A percentile compares a stretch with the other conserved stretches of the same genome.
Evolutionary conservation across 2,113 vertebrate species (phyloP).

Genomic region (Oncorhynchus gorbuscha): DNA sequence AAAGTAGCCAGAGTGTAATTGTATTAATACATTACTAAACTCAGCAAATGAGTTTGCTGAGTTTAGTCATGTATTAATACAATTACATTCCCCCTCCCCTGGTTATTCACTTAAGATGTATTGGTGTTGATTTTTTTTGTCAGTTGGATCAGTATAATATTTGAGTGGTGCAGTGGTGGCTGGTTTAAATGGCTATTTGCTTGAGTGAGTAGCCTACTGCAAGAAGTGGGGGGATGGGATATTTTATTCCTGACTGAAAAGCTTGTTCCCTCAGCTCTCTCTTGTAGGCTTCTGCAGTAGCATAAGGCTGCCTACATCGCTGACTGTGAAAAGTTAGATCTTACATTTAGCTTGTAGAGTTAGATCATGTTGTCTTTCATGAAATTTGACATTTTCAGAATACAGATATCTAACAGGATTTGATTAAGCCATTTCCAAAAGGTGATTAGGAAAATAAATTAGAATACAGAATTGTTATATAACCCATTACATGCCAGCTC

Average conservation of each 20-base stretch:
- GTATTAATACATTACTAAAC: background rate
- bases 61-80: too few relatives aligned
- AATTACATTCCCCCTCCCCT: too few relatives aligned
- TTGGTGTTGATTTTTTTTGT: background rate
- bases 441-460: background rate
- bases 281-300: background rate
- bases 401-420: background rate
- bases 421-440: background rate
- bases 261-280: constrained; percentile 22
- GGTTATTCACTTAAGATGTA: too few relatives aligned
- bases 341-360: background rate
- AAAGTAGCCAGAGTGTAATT: background rate
- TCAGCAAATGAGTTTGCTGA: too few relatives aligned
- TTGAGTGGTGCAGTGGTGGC: constrained; percentile 13
- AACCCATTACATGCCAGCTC: background rate
- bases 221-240: constrained; percentile 37
- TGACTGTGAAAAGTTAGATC: background rate
- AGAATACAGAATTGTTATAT: background rate
- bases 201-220: constrained; percentile 32
- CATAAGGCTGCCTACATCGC: background rate
- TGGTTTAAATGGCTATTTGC: constrained; percentile 35
- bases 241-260: constrained; percentile 44
- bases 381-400: background rate
- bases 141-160: background rate
- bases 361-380: background rate